A percentile compares a stretch with the other conserved stretches of the same genome.
phyloP scores from a whole-genome alignment of 2,113 vertebrate species.

The Reinhardtius hippoglossoides region DNA sequence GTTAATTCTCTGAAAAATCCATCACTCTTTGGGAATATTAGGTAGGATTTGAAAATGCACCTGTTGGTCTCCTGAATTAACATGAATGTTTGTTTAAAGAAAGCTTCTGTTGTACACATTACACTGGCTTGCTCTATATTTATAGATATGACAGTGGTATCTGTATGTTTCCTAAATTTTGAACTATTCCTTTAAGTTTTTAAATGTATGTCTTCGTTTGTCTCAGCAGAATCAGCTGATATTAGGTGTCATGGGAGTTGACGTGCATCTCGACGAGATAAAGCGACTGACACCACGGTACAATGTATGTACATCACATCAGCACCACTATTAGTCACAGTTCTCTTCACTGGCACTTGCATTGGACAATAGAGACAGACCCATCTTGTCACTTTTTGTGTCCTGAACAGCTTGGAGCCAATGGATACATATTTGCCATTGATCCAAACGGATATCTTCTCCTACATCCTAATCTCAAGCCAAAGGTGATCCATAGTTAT shows the following conservation, averaged over 20 bases:
- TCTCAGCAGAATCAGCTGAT: constrained; percentile 94
- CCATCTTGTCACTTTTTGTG: not conserved
- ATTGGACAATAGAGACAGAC: not conserved
- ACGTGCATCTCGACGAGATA: constrained; percentile 96
- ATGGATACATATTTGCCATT: constrained; percentile 98
- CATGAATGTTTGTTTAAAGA: too few species aligned
- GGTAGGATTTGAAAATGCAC: too few species aligned
- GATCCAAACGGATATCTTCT: constrained; percentile 98
- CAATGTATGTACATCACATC: constrained; percentile 84
- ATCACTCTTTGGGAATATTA: too few species aligned
- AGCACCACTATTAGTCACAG: not conserved
- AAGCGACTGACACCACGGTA: constrained; percentile 94
- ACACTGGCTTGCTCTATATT: too few species aligned
- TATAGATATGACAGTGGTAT: too few species aligned
- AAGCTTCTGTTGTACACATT: too few species aligned
- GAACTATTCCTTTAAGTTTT: too few species aligned
- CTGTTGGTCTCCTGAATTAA: too few species aligned
- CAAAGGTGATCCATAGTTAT: constrained; percentile 83
- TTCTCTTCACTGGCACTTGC: not conserved
- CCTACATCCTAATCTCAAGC: constrained; percentile 95
- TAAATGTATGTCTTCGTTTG: constrained; percentile 8
- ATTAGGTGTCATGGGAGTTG: constrained; percentile 97
- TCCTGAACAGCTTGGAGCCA: constrained; percentile 86
- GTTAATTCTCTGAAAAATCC: too few species aligned
- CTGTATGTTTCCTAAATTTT: too few species aligned